Conservation (phyloP, 2,113 vertebrate genomes). For the Rhinolophus sinicus region DNA sequence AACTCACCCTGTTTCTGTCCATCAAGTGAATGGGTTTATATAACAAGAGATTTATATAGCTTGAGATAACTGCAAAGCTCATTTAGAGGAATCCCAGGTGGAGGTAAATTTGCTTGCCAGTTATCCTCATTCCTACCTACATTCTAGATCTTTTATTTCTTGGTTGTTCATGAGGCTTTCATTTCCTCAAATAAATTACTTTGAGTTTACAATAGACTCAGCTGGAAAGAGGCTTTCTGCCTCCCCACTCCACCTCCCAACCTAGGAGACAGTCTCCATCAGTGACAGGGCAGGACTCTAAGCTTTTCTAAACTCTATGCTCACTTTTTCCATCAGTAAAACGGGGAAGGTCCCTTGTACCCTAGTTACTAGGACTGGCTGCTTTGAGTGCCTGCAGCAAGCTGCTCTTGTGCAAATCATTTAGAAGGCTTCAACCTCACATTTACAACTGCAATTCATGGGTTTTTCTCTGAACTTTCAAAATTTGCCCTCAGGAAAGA, state of each 20-base stretch:
- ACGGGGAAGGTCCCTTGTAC: not conserved
- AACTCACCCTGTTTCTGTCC: not conserved
- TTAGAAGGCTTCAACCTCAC: not conserved
- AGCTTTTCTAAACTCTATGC: not conserved
- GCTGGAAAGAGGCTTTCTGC: not conserved
- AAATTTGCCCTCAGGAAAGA: conserved; percentile 41
- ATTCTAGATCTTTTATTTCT: conserved; percentile 9
- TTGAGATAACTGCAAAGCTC: not conserved
- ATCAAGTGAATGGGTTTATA: conserved; percentile 49
- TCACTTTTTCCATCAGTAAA: not conserved
- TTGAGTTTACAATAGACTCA: not conserved
- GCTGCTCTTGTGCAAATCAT: not conserved
- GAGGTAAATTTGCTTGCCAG: not conserved
- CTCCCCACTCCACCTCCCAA: not conserved
- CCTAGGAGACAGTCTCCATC: not conserved
- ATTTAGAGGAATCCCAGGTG: not conserved
- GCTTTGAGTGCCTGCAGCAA: not conserved
- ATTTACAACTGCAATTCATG: conserved; percentile 41
- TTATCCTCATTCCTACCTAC: not conserved
- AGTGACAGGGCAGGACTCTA: not conserved
- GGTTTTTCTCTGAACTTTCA: conserved; percentile 55
- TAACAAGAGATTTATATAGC: conserved; percentile 33
- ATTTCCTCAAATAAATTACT: not conserved
- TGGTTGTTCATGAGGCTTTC: not conserved
- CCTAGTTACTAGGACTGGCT: not conserved